These are phyloP conservation scores for Ispidina lecontei DNA, from an alignment of 2,797 vertebrate species.

Conservation along the genomic window DNA sequence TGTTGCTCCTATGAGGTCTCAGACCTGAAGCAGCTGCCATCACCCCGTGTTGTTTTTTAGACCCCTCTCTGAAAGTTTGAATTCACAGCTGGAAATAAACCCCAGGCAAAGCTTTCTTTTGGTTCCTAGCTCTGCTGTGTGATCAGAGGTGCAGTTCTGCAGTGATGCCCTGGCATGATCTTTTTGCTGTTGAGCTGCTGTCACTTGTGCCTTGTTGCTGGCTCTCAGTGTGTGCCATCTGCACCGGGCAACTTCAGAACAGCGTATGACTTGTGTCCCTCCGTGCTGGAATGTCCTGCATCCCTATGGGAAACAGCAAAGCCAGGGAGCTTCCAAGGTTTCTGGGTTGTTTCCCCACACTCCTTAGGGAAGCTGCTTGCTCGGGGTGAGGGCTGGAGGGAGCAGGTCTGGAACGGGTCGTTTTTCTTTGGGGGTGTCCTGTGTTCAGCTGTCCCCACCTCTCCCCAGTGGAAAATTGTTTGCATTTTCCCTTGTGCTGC, in stretches of 20 bases:
- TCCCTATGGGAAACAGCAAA: background rate
- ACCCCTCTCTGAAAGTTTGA: background rate
- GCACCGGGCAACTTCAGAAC: background rate
- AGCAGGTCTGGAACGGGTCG: background rate
- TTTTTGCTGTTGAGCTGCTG: background rate
- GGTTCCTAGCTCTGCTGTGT: background rate
- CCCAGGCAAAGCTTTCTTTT: background rate
- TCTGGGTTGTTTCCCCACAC: background rate
- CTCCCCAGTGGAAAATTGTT: background rate
- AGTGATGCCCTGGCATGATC: background rate
- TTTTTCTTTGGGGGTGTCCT: background rate
- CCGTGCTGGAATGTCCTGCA: background rate
- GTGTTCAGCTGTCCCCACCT: background rate
- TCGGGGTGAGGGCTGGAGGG: background rate
- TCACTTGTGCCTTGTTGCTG: background rate
- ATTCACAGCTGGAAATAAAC: background rate
- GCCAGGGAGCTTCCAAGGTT: background rate
- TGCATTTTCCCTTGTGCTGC: background rate
- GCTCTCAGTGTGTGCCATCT: background rate
- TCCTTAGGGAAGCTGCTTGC: background rate
- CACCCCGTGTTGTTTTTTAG: background rate
- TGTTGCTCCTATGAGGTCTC: background rate
- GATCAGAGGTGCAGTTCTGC: background rate
- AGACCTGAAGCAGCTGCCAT: background rate
- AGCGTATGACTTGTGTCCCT: background rate